Evolutionary conservation across 2,113 vertebrate genomes (phyloP), one percentile per base, ranked within the genome.

Genomic region (Pachycephala philippinensis): DNA sequence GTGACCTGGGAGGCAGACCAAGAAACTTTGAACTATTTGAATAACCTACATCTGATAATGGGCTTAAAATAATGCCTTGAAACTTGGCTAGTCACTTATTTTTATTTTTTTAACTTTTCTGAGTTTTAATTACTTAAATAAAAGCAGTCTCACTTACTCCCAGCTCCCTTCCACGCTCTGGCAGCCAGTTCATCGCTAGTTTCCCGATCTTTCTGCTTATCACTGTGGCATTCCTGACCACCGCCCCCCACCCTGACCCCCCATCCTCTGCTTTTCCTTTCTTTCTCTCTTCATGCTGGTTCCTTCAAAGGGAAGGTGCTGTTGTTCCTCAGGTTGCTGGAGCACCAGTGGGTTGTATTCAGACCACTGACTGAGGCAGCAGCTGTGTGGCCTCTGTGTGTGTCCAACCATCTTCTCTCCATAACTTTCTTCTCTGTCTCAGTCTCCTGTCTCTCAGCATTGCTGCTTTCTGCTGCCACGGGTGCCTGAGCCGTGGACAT

Each of bases 351-450:
- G 24, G 39, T 19, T 52, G 21, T 61, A 15, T 13, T 49, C 39
- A 39, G 23, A 68, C 35, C 53, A 33, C 6, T 57, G 68, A 40
- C 44, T 15, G n/a, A 0, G 1, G 49, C 56, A 82, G 61, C 27
- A 56, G 10, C 12, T 0, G 0, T 6, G 44, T 8, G 6, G 5
- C 19, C 44, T 60, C 44, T 60, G 56, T 31, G 40, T 53, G 7
- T 42, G 30, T 35, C 6, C 31, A 22, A 66, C 22, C 26, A 47
- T 45, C 35, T 47, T 54, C 42, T 26, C 10, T 37, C 44, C 35
- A 15, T 39, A 24, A 20, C 7, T 23, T 68, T 40, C 40, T 76
- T 26, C 50, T 70, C 5, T 40, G 33, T 39, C 10, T 35, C 31
- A 28, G 15, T 39, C 35, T 83, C 40, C n/a, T 20, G 14, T 44